These are phyloP conservation scores for Marisa cornuarietis DNA, from an alignment of 1,140 invertebrate species.

Conservation along the genomic window DNA sequence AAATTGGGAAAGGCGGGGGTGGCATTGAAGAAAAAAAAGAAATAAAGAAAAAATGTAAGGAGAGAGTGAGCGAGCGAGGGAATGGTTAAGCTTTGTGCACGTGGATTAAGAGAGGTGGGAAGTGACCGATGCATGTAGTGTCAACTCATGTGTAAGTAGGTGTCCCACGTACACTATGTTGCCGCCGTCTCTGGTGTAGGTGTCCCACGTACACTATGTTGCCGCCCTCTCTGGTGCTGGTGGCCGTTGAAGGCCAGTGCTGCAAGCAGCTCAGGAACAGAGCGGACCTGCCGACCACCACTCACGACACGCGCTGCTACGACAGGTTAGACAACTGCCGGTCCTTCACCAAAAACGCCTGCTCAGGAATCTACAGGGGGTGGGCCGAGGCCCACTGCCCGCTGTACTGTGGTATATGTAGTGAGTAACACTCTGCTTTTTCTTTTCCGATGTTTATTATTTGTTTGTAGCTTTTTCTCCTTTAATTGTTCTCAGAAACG, in stretches of 20 bases:
- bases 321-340: constrained; percentile 32
- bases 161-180: too few relatives aligned
- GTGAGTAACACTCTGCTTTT: constrained; percentile 25
- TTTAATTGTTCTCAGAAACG: too few relatives aligned
- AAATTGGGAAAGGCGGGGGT: too few relatives aligned
- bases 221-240: constrained; percentile 40
- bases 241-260: constrained; percentile 44
- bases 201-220: constrained; percentile 44
- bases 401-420: constrained; percentile 40
- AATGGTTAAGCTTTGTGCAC: too few relatives aligned
- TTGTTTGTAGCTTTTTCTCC: not conserved
- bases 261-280: constrained; percentile 37
- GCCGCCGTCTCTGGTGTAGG: constrained; percentile 14
- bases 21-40: too few relatives aligned
- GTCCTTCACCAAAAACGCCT: constrained; percentile 23
- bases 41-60: too few relatives aligned
- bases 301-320: not conserved
- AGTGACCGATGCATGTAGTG: too few relatives aligned
- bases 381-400: constrained; percentile 46
- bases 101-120: too few relatives aligned
- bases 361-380: constrained; percentile 18
- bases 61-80: too few relatives aligned
- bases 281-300: constrained; percentile 9
- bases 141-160: too few relatives aligned
- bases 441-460: not conserved